phyloP scores from a whole-genome alignment of 2,797 vertebrate species.

The Rhodeus uyekii region DNA sequence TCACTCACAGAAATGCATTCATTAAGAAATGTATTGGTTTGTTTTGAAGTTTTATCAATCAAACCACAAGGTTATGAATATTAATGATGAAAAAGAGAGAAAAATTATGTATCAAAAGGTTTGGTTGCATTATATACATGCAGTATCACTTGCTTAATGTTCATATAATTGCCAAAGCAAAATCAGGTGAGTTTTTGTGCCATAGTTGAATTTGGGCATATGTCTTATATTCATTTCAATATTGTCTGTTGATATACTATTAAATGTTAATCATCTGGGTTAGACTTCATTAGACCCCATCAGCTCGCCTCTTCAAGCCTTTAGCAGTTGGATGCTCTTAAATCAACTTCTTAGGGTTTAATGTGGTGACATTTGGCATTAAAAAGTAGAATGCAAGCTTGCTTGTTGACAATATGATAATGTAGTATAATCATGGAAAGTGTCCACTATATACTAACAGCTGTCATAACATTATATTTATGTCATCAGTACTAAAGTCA shows the following conservation, averaged over 20 bases:
- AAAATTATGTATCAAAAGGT: not conserved
- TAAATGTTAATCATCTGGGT: not conserved
- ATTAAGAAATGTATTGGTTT: too few species aligned
- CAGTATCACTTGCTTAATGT: not conserved
- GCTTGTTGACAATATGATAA: conserved; percentile 9
- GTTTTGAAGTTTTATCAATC: not conserved
- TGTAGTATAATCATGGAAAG: not conserved
- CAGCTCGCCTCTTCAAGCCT: not conserved
- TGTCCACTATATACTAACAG: not conserved
- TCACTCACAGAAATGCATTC: not conserved
- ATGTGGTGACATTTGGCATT: not conserved
- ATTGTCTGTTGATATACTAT: not conserved
- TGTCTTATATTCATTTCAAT: not conserved
- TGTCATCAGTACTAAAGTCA: conserved; percentile 6
- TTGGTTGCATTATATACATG: not conserved
- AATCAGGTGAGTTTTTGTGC: not conserved
- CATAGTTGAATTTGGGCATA: not conserved
- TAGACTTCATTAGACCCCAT: not conserved
- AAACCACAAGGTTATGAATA: not conserved
- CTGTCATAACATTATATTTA: conserved; percentile 6
- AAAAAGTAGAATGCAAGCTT: not conserved
- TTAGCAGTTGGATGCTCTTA: not conserved
- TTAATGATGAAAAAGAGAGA: not conserved
- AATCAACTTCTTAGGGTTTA: conserved; percentile 11
- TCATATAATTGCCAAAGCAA: not conserved